Conservation (phyloP, 2,888 invertebrate genomes). For the Synanthedon myopaeformis region DNA sequence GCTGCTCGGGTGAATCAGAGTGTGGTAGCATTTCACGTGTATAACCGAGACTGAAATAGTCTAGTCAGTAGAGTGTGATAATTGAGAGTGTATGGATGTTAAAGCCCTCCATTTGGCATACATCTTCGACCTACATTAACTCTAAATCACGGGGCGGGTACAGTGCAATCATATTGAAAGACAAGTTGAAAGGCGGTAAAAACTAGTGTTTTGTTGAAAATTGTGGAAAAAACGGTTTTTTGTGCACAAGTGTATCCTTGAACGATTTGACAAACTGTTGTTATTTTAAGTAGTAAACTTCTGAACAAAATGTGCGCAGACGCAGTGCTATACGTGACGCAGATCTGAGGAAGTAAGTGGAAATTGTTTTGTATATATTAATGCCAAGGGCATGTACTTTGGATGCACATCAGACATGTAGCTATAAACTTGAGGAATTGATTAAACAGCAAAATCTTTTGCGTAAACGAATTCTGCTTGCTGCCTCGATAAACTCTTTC, state of each 20-base stretch:
- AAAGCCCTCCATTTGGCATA: slow-evolving; percentile 38
- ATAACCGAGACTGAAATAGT: slow-evolving; percentile 51
- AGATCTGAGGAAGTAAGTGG: background rate
- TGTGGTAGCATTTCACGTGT: slow-evolving; percentile 45
- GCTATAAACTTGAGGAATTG: too few species aligned
- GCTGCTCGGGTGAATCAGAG: slow-evolving; percentile 50
- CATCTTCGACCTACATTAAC: background rate
- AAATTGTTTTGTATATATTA: background rate
- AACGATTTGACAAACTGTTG: background rate
- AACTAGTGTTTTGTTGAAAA: background rate
- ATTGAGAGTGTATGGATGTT: slow-evolving; percentile 4
- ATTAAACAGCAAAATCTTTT: too few species aligned
- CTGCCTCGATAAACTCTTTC: too few species aligned
- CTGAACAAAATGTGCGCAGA: background rate
- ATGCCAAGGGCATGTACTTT: background rate
- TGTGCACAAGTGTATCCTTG: slow-evolving; percentile 5
- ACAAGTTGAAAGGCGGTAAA: background rate
- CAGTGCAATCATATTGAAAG: background rate
- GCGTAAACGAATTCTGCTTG: too few species aligned
- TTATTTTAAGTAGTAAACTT: background rate
- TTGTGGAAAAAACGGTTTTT: slow-evolving; percentile 2
- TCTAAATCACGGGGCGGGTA: background rate
- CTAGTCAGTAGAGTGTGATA: slow-evolving; percentile 13
- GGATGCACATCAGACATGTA: background rate
- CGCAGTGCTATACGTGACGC: background rate